Evolutionary conservation across 2,113 vertebrate species (phyloP), one percentile per base, ranked within the genome.

Genomic region (Peucedramus taeniatus): DNA sequence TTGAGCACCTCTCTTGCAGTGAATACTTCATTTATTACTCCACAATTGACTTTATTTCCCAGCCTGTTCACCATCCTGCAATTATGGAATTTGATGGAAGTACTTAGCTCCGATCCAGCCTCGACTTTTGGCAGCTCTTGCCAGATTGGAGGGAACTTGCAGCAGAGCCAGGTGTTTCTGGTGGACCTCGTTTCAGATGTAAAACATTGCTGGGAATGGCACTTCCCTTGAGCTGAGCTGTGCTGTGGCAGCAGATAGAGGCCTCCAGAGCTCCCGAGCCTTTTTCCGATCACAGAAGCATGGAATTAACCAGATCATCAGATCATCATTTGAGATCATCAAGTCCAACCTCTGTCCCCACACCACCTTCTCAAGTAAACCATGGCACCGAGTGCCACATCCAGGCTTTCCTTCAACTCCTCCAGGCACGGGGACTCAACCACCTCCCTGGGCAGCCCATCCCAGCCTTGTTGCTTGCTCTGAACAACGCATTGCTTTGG

Each of bases 21-120:
- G 87, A 88, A 77, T 77, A 26, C 68, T 63, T 70, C 63, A 54
- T 88, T 86, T 47, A 76, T 83, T 74, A 30, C 87, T 83, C 89
- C 59, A 72, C 56, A 66, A 78, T 39, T 90, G 96, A 83, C 86
- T 97, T 93, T 66, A 70, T 74, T 95, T 94, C 95, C 87, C 89
- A 50, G 76, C 83, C 83, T 87, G 28, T 92, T 90, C 96, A 72
- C 65, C 85, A 80, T 35, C 88, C 65, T 60, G 76, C 74, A 86
- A 24, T 93, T 92, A 74, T 42, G 76, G 74, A 80, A 70, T 83
- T 81, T 77, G 79, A 92, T 78, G 83, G 88, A 69, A 94, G 88
- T 20, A 13, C 63, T 92, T 54, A 88, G 76, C 88, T 90, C 45
- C 8, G 28, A 83, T 76, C 81, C 83, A 88, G 79, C 31, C 71